Conservation (phyloP, 2,113 vertebrate genomes). For the Carettochelys insculpta region DNA sequence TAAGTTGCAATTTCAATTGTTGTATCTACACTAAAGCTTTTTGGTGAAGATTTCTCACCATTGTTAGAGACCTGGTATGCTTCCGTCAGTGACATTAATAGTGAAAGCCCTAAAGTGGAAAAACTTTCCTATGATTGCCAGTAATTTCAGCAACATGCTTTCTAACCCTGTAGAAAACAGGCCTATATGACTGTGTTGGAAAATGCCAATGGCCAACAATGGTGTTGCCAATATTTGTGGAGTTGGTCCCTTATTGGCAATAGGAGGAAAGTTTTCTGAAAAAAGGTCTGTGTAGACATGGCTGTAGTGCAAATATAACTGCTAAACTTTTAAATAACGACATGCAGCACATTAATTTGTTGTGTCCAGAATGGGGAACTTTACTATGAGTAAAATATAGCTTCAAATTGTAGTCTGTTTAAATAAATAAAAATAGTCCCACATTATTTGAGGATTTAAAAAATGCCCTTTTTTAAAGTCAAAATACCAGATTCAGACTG, state of each 20-base stretch:
- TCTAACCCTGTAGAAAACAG: background rate
- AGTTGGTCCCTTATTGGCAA: background rate
- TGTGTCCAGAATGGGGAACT: conserved; percentile 62
- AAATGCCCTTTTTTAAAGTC: background rate
- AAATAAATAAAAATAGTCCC: conserved; percentile 10
- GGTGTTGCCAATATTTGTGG: rapidly evolving
- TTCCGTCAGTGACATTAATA: background rate
- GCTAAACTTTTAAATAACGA: conserved; percentile 55
- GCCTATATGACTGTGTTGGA: background rate
- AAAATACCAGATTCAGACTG: background rate
- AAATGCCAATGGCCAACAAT: background rate
- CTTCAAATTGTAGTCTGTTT: conserved; percentile 30
- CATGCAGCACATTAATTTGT: conserved; percentile 54
- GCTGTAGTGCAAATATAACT: conserved; percentile 55
- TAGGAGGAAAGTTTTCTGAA: background rate
- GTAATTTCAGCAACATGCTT: background rate
- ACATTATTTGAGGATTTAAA: background rate
- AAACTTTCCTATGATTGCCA: rapidly evolving
- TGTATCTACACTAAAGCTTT: background rate
- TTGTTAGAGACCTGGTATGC: background rate
- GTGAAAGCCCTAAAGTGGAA: background rate
- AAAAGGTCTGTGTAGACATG: conserved; percentile 20
- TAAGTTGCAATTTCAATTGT: background rate
- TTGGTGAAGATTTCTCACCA: background rate
- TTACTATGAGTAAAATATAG: conserved; percentile 61